Evolutionary conservation across 2,888 invertebrate species (phyloP).

Genomic region (Cephus runcator): DNA sequence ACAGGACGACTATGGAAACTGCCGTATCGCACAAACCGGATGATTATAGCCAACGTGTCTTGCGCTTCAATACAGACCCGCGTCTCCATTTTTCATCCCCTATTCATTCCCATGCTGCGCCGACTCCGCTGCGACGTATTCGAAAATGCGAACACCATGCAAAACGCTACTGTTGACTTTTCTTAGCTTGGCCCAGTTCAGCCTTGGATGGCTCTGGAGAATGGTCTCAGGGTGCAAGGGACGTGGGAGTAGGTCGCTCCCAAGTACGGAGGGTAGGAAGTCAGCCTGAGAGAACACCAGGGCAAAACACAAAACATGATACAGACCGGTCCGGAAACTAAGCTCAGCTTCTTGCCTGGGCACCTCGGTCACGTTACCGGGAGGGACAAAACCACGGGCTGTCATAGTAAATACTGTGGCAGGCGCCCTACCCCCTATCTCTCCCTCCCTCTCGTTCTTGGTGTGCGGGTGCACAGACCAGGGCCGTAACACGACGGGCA

Average conservation of each 20-base stretch:
- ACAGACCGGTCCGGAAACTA: slow-evolving; percentile 23
- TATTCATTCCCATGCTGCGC: not conserved
- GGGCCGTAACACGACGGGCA: slow-evolving; percentile 23
- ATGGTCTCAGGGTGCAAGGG: not conserved
- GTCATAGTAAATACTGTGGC: slow-evolving; percentile 50
- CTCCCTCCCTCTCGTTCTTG: slow-evolving; percentile 2
- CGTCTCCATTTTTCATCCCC: not conserved
- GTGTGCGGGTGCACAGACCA: not conserved
- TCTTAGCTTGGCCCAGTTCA: not conserved
- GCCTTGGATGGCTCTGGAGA: not conserved
- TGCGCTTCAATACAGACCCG: not conserved
- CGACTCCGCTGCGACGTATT: not conserved
- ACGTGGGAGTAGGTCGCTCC: not conserved
- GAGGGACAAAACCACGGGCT: slow-evolving; percentile 48
- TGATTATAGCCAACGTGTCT: slow-evolving; percentile 45
- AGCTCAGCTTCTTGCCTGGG: slow-evolving; percentile 44
- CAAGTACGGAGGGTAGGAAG: not conserved
- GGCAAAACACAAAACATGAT: slow-evolving; percentile 38
- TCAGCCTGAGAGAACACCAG: not conserved
- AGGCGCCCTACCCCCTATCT: slow-evolving; percentile 5
- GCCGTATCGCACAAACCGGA: slow-evolving; percentile 30
- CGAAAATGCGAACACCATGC: not conserved
- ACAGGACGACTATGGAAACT: slow-evolving; percentile 23
- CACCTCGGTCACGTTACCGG: slow-evolving; percentile 52
- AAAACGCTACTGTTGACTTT: not conserved